Evolutionary conservation across 1,140 invertebrate species (phyloP).

Genomic region (Akabosia matsudoensis): DNA sequence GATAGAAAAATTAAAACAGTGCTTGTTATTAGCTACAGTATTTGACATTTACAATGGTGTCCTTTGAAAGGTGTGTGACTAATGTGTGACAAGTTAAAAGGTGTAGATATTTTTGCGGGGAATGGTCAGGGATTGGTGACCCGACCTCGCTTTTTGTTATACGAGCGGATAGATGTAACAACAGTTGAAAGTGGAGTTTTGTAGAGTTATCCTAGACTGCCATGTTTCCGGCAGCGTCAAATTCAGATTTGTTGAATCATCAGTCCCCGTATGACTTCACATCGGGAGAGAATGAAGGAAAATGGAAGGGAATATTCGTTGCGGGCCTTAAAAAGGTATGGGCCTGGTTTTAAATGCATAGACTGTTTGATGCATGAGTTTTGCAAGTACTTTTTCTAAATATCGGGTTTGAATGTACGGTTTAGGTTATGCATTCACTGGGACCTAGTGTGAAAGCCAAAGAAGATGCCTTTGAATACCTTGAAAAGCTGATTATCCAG

Average conservation of each 20-base stretch:
- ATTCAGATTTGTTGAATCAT: conserved; percentile 61
- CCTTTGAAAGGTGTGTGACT: too few relatives aligned
- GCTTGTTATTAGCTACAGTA: too few relatives aligned
- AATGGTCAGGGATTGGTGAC: too few relatives aligned
- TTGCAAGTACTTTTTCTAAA: neutral
- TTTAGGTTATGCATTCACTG: conserved; percentile 82
- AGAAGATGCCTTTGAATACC: conserved; percentile 87
- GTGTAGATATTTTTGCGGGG: too few relatives aligned
- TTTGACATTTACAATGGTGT: too few relatives aligned
- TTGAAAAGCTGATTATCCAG: conserved; percentile 84
- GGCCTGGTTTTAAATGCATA: too few relatives aligned
- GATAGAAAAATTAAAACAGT: too few relatives aligned
- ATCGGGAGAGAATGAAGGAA: conserved; percentile 77
- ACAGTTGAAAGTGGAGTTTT: too few relatives aligned
- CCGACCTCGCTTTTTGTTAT: too few relatives aligned
- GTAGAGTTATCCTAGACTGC: too few relatives aligned
- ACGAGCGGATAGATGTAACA: too few relatives aligned
- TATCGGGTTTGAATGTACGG: conserved; percentile 40
- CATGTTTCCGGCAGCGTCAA: conserved; percentile 60
- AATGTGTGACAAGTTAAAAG: too few relatives aligned
- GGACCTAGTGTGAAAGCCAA: conserved; percentile 80
- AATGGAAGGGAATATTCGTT: conserved; percentile 86
- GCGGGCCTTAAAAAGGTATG: conserved; percentile 58
- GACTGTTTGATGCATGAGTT: neutral
- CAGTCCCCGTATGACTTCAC: conserved; percentile 57